Evolutionary conservation across 23 tunicate species (phyloP).

Genomic region (Botrylloides violaceus): DNA sequence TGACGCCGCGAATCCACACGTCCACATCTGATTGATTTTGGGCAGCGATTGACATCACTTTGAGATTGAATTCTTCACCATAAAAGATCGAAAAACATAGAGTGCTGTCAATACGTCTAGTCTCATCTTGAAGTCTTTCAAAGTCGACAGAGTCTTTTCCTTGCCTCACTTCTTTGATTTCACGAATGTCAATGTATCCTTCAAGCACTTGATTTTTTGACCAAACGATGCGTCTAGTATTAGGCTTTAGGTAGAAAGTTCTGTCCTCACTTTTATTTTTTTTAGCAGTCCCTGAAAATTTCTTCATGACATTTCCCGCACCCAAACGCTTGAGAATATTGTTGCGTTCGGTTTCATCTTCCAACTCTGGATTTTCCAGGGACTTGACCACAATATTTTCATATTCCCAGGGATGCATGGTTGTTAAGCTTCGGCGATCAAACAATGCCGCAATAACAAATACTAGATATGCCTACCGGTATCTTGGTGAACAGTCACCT

Average conservation of each 20-base stretch:
- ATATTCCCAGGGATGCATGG: neutral
- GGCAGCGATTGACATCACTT: conserved; percentile 71
- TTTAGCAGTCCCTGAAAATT: conserved; percentile 35
- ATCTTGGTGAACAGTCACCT: no score
- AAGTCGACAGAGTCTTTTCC: conserved; percentile 79
- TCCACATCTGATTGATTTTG: conserved; percentile 72
- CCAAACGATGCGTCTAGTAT: conserved; percentile 73
- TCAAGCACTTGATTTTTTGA: conserved; percentile 1
- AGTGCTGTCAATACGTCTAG: conserved; percentile 56
- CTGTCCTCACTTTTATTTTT: conserved; percentile 52
- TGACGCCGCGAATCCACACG: conserved; percentile 74
- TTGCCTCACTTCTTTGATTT: conserved; percentile 81
- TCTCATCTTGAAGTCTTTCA: conserved; percentile 67
- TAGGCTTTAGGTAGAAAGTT: conserved; percentile 73
- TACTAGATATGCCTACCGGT: no score
- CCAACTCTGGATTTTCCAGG: conserved; percentile 23
- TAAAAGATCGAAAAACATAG: conserved; percentile 82
- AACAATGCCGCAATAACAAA: no score
- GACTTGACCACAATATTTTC: neutral
- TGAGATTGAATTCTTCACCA: conserved; percentile 83
- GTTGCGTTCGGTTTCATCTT: conserved; percentile 23
- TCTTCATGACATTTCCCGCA: conserved; percentile 78
- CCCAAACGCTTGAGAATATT: conserved; percentile 34
- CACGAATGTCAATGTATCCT: conserved; percentile 44
- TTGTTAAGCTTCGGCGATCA: no score